phyloP scores from a whole-genome alignment of 2,888 invertebrate genomes.

The Operophtera brumata region DNA sequence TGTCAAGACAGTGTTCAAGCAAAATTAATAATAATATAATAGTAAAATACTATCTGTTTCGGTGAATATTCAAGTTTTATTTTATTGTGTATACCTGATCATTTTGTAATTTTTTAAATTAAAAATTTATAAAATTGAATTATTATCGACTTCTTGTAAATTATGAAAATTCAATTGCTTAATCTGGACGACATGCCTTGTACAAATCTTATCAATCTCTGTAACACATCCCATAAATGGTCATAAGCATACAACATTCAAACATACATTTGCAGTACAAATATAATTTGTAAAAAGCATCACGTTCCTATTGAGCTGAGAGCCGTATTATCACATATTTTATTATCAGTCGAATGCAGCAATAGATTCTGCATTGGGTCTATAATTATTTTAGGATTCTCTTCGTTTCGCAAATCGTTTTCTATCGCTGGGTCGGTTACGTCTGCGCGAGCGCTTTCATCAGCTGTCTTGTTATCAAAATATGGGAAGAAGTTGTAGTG shows the following conservation, averaged over 20 bases:
- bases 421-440: conserved; percentile 19
- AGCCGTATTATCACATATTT: conserved; percentile 78
- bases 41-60: too few relatives aligned
- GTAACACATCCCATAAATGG: conserved; percentile 35
- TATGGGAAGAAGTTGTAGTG: conserved; percentile 74
- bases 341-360: conserved; percentile 79
- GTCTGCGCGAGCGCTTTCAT: conserved; percentile 37
- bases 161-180: conserved; percentile 2
- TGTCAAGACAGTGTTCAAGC: conserved; percentile 22
- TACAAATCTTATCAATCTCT: conserved; percentile 21
- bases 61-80: too few relatives aligned
- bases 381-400: conserved; percentile 73
- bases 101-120: neutral
- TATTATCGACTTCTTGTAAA: neutral
- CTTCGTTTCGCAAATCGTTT: conserved; percentile 48
- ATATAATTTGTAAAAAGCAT: conserved; percentile 62
- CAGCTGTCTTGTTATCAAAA: conserved; percentile 68
- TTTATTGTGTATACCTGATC: neutral
- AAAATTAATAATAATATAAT: neutral
- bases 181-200: conserved; percentile 5
- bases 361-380: conserved; percentile 78
- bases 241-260: conserved; percentile 56
- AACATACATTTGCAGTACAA: conserved; percentile 52
- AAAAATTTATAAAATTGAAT: conserved; percentile 13
- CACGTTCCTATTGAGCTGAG: conserved; percentile 73